Base-by-base conservation (phyloP, 2,888 invertebrate genomes). In the Hartigia nigra region DNA sequence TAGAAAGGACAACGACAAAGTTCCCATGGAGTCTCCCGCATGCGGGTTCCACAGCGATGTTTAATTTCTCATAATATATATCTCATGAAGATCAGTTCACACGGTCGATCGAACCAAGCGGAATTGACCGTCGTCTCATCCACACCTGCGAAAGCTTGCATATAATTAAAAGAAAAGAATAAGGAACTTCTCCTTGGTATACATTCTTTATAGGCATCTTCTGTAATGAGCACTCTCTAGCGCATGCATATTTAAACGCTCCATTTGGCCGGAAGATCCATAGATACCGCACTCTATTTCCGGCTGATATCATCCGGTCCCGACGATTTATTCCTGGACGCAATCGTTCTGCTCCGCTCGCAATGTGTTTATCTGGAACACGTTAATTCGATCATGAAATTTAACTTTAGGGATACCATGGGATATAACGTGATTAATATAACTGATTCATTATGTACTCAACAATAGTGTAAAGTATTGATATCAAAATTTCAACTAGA, bases 141-240 rank as follows among this genome's bases (percentile, higher is more conserved):
- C 84, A 86, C 88, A 88, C 87, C 88, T 88, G 88, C 87, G 78
- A 84, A 84, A 83, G 79, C 79, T 84, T 79, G 84, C 84, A 81
- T 87, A 82, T 85, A 87, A 87, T 86, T 87, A 87, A 87, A 23
- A 55, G 55, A 55, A 23, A 23, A 23, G 55, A 55, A 55, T 55
- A 55, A 55, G 85, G 80, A 83, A 83, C 82, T 85, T 80, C 83
- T 85, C 84, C 84, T 85, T 84, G 79, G 77, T 70, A 77, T 72
- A 80, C 81, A 83, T 83, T 84, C 84, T 84, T 85, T 84, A 82
- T 81, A 75, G 78, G 34, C 72, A 35, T 77, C 77, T 75, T 69
- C 78, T 81, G 76, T 55, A 55, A 55, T 55, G 55, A 55, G 23
- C 55, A 23, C 23, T 55, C 55, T 55, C 55, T 55, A 55, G 55